A percentile compares a stretch with the other conserved stretches of the same genome.
phyloP scores from a whole-genome alignment of 2,797 vertebrate genomes.

The Rhinella marina region DNA sequence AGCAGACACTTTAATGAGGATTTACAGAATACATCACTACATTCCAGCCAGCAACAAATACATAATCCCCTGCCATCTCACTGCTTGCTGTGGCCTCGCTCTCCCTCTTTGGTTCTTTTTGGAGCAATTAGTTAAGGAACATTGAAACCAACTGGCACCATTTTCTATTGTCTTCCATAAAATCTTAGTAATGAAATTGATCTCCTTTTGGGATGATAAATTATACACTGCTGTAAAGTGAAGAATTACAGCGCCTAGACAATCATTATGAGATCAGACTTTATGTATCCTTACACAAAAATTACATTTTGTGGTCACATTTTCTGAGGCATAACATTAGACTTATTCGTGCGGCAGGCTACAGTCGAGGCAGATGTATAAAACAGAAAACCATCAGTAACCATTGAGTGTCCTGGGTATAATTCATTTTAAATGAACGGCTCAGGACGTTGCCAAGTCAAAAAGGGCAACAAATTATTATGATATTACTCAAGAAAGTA shows the following conservation, averaged over 20 bases:
- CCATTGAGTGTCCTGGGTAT: slow-evolving; percentile 19
- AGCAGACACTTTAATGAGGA: background rate
- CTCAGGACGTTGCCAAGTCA: background rate
- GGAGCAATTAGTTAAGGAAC: slow-evolving; percentile 65
- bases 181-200: slow-evolving; percentile 50
- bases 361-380: slow-evolving; percentile 9
- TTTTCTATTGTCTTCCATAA: slow-evolving; percentile 60
- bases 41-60: background rate
- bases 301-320: slow-evolving; percentile 50
- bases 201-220: slow-evolving; percentile 47
- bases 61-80: slow-evolving; percentile 71
- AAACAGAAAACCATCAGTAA: slow-evolving; percentile 34
- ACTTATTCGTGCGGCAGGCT: slow-evolving; percentile 28
- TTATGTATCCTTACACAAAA: slow-evolving; percentile 47
- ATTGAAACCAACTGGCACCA: slow-evolving; percentile 66
- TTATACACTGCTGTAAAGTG: slow-evolving; percentile 48
- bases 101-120: slow-evolving; percentile 66
- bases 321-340: slow-evolving; percentile 37
- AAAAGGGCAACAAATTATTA: slow-evolving; percentile 8
- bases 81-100: slow-evolving; percentile 73
- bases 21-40: background rate
- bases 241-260: slow-evolving; percentile 42
- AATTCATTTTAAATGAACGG: background rate
- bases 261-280: slow-evolving; percentile 53
- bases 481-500: background rate